Conservation (phyloP, 2,797 vertebrate species). For the Lacerta viridis region DNA sequence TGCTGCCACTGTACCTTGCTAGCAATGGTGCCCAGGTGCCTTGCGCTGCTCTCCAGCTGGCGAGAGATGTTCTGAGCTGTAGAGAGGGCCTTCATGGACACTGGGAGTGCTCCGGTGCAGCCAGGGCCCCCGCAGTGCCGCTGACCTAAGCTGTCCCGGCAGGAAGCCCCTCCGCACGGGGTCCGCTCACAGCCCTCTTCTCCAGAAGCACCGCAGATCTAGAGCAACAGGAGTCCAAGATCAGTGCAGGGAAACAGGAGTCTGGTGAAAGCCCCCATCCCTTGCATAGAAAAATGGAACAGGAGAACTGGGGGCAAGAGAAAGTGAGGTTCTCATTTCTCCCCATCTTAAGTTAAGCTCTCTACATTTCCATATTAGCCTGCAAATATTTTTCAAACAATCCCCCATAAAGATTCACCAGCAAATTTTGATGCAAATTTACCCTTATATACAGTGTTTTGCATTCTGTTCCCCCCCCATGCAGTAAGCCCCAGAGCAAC, state of each 20-base stretch:
- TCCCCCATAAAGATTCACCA: too few relatives aligned
- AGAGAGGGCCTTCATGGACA: conserved; percentile 77
- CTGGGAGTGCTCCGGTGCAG: conserved; percentile 83
- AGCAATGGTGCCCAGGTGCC: conserved; percentile 79
- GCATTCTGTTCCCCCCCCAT: too few relatives aligned
- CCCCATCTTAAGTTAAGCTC: too few relatives aligned
- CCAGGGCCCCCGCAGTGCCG: conserved; percentile 81
- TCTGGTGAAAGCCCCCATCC: neutral
- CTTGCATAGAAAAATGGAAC: neutral
- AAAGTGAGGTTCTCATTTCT: neutral
- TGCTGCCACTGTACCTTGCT: conserved; percentile 80
- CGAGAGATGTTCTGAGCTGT: conserved; percentile 68
- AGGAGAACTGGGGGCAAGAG: neutral
- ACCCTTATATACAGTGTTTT: too few relatives aligned
- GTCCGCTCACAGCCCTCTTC: conserved; percentile 79
- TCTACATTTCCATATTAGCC: too few relatives aligned
- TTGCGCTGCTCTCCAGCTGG: conserved; percentile 75
- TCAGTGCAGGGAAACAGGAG: neutral
- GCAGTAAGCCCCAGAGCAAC: too few relatives aligned
- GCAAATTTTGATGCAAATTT: too few relatives aligned
- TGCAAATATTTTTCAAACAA: too few relatives aligned
- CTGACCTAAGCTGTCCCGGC: conserved; percentile 76
- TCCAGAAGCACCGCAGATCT: conserved; percentile 72
- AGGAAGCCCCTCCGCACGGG: conserved; percentile 85
- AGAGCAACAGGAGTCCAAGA: neutral